Percentiles rank a stretch among this genome's conserved stretches.
phyloP scores from a whole-genome alignment of 2,888 invertebrate genomes.

The Sphinx pinastri region DNA sequence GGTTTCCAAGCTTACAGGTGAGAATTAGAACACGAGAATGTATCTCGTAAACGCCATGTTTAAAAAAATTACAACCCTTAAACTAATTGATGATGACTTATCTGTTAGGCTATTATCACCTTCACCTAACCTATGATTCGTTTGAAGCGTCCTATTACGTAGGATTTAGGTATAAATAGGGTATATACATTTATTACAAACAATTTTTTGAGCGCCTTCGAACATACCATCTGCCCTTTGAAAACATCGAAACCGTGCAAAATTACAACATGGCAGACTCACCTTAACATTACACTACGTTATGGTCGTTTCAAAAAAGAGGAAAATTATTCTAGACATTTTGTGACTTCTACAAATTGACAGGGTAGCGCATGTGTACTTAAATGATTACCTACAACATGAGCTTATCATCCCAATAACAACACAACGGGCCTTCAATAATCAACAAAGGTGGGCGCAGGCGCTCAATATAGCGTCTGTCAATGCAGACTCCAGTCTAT shows the following conservation, averaged over 20 bases:
- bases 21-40: constrained; percentile 11
- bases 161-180: constrained; percentile 24
- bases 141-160: constrained; percentile 63
- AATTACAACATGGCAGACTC: constrained; percentile 6
- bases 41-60: constrained; percentile 19
- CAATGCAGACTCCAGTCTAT: constrained; percentile 83
- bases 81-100: constrained; percentile 65
- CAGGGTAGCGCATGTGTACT: constrained; percentile 28
- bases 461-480: constrained; percentile 80
- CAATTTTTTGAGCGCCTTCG: constrained; percentile 34
- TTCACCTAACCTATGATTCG: constrained; percentile 78
- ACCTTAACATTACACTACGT: constrained; percentile 9
- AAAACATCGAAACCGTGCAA: background rate
- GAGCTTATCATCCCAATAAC: constrained; percentile 39
- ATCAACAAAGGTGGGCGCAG: constrained; percentile 61
- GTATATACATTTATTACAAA: constrained; percentile 30
- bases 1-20: constrained; percentile 17
- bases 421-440: constrained; percentile 47
- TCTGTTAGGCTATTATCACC: constrained; percentile 77
- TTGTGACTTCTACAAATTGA: background rate
- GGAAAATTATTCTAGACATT: constrained; percentile 17
- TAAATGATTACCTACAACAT: constrained; percentile 32
- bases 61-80: constrained; percentile 37
- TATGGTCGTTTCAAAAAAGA: constrained; percentile 5
- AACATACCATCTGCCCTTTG: constrained; percentile 11